Percentiles rank a stretch among this genome's conserved stretches.
Evolutionary conservation across 2,888 invertebrate genomes (phyloP).

Genomic region (Notodonta ziczac): DNA sequence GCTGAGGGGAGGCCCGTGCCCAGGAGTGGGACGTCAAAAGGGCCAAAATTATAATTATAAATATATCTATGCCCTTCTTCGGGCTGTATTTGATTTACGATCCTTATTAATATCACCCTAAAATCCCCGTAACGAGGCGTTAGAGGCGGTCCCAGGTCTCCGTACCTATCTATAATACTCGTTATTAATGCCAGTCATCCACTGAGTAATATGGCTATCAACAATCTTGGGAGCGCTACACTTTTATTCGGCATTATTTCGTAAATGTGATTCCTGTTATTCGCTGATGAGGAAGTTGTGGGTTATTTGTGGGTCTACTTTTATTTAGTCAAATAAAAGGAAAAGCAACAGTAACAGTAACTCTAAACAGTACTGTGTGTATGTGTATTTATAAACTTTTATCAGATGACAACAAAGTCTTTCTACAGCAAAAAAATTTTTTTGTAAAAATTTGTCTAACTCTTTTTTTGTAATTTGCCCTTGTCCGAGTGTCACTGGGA

Average conservation of each 20-base stretch:
- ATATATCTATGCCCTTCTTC: background rate
- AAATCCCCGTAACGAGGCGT: slow-evolving; percentile 67
- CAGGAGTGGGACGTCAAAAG: no score
- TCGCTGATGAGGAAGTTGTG: slow-evolving; percentile 12
- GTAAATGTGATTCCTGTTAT: slow-evolving; percentile 15
- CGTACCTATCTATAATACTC: slow-evolving; percentile 50
- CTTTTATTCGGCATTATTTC: slow-evolving; percentile 27
- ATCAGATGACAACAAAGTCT: no score
- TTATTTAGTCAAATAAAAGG: background rate
- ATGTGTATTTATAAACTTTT: no score
- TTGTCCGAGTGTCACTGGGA: no score
- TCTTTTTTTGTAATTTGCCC: no score
- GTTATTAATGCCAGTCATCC: slow-evolving; percentile 65
- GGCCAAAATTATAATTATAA: no score
- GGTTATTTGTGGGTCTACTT: background rate
- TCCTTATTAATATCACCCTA: slow-evolving; percentile 70
- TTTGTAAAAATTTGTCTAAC: no score
- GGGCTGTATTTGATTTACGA: slow-evolving; percentile 36
- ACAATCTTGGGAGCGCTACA: slow-evolving; percentile 27
- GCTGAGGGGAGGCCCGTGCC: no score
- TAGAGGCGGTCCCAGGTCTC: slow-evolving; percentile 49
- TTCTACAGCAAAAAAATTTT: no score
- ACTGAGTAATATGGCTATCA: slow-evolving; percentile 35
- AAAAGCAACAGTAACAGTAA: no score
- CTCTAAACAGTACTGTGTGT: no score